Percentiles rank a stretch among this genome's conserved stretches.
These are phyloP conservation scores for Zaprionus gabonicus DNA, from an alignment of 1,140 invertebrate genomes.

Conservation along the genomic window DNA sequence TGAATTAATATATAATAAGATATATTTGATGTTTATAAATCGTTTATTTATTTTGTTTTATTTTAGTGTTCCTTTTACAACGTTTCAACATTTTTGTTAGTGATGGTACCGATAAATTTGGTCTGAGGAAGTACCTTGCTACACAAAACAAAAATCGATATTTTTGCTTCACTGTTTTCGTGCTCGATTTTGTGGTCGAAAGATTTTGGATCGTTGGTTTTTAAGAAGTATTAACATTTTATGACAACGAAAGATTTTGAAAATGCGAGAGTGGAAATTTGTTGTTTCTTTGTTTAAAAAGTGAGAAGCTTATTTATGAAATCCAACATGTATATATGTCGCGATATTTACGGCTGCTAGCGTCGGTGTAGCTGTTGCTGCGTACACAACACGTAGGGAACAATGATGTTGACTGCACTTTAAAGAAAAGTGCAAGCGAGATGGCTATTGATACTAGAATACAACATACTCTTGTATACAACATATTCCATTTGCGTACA, in stretches of 20 bases:
- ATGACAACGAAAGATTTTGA: slow-evolving; percentile 7
- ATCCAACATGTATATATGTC: slow-evolving; percentile 6
- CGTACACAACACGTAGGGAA: slow-evolving; percentile 39
- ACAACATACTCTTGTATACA: slow-evolving; percentile 46
- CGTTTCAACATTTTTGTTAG: background rate
- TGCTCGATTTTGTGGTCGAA: slow-evolving; percentile 43
- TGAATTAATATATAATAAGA: no score
- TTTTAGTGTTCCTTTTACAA: background rate
- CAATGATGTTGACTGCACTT: slow-evolving; percentile 32
- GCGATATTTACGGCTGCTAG: slow-evolving; percentile 21
- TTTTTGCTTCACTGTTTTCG: slow-evolving; percentile 29
- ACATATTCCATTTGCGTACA: slow-evolving; percentile 34
- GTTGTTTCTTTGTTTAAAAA: background rate
- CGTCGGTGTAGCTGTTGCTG: slow-evolving; percentile 48
- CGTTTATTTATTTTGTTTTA: background rate
- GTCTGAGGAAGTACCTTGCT: background rate
- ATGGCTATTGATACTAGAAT: slow-evolving; percentile 45
- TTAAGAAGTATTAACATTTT: slow-evolving; percentile 11
- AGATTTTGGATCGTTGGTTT: slow-evolving; percentile 24
- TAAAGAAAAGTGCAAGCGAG: slow-evolving; percentile 49
- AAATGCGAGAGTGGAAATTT: background rate
- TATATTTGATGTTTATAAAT: no score
- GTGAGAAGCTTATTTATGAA: slow-evolving; percentile 5
- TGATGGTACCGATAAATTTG: background rate
- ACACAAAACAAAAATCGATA: slow-evolving; percentile 27